Percentiles rank a stretch among this genome's conserved stretches.
Conservation (phyloP, 2,113 vertebrate species). For the Galeopterus variegatus region DNA sequence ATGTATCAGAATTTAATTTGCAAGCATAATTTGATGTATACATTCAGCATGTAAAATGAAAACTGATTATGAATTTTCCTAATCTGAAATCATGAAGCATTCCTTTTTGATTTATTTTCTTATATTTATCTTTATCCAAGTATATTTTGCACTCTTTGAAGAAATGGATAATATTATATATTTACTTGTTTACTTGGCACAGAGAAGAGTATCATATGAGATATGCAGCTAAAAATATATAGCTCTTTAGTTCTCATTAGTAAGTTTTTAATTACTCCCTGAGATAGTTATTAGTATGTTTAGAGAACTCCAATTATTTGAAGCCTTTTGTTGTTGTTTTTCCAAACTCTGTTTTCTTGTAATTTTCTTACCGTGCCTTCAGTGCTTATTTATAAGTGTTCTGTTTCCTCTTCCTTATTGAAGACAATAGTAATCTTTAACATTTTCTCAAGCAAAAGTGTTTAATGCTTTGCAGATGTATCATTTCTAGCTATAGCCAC, state of each 20-base stretch:
- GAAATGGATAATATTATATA: neutral
- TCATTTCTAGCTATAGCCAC: neutral
- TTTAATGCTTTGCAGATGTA: neutral
- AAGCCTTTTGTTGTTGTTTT: neutral
- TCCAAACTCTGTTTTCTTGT: neutral
- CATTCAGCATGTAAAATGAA: conserved; percentile 6
- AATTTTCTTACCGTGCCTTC: conserved; percentile 23
- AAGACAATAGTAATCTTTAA: neutral
- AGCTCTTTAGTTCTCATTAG: conserved; percentile 43
- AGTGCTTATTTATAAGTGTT: neutral
- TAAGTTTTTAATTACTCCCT: conserved; percentile 11
- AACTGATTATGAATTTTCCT: conserved; percentile 29
- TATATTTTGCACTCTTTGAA: conserved; percentile 10
- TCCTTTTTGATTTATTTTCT: conserved; percentile 27
- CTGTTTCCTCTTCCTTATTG: neutral
- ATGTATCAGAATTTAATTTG: neutral
- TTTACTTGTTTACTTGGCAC: neutral
- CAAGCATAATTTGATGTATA: neutral
- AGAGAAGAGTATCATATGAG: neutral
- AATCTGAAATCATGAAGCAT: conserved; percentile 28
- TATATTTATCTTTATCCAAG: neutral
- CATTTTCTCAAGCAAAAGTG: conserved; percentile 16
- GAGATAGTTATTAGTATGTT: neutral
- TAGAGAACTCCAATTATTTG: neutral
- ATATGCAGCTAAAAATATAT: neutral